Conservation (phyloP, 1,140 invertebrate genomes). For the Orchestia grillus region DNA sequence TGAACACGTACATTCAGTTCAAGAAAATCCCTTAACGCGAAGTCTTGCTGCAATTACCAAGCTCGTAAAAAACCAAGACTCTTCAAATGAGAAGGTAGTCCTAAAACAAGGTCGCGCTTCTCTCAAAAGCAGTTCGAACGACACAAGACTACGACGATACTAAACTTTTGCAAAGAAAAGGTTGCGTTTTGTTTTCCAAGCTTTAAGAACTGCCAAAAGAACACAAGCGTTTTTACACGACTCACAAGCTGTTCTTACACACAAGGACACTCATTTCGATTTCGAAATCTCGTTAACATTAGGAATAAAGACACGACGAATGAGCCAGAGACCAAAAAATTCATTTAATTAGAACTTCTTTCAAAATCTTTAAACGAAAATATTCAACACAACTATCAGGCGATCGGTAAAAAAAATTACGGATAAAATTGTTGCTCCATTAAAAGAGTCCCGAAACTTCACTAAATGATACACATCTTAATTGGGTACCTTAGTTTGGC, state of each 20-base stretch:
- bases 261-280: neutral
- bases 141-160: neutral
- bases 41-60: neutral
- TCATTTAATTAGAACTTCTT: neutral
- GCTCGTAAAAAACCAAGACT: neutral
- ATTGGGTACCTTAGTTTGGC: neutral
- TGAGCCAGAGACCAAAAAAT: neutral
- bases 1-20: neutral
- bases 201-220: neutral
- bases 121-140: neutral
- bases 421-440: neutral
- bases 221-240: neutral
- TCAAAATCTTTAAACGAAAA: neutral
- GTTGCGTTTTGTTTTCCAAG: neutral
- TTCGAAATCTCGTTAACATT: neutral
- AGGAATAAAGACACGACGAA: neutral
- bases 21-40: neutral
- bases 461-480: neutral
- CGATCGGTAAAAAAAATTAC: neutral
- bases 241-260: neutral
- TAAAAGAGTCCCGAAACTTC: neutral
- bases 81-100: neutral
- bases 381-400: neutral
- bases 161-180: neutral
- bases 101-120: neutral